Evolutionary conservation across 2,113 vertebrate genomes (phyloP).

Genomic region (Chlamydotis undulata): DNA sequence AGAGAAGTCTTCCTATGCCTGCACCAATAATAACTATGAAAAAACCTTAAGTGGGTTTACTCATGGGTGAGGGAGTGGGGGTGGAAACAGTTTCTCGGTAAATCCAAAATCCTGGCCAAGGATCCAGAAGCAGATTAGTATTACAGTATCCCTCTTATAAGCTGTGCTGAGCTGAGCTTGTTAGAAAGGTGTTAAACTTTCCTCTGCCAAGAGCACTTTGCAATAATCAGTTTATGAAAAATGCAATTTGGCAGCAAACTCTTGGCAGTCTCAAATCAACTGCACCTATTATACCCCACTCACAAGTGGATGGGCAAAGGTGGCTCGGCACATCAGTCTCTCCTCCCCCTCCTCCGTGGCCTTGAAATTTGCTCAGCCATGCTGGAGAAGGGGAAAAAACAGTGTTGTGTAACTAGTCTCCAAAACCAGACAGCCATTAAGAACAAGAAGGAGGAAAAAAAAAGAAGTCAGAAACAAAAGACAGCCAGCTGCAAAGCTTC

Average conservation of each 20-base stretch:
- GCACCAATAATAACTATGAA: background rate
- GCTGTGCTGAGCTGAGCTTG: slow-evolving; percentile 31
- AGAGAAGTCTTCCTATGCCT: slow-evolving; percentile 12
- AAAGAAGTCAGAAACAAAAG: background rate
- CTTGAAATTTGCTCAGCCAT: slow-evolving; percentile 30
- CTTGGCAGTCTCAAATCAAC: slow-evolving; percentile 50
- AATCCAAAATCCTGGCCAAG: slow-evolving; percentile 45
- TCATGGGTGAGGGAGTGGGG: background rate
- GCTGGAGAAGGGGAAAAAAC: slow-evolving; percentile 25
- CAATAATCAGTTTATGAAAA: slow-evolving; percentile 61
- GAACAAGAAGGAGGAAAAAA: background rate
- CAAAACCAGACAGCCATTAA: slow-evolving; percentile 11
- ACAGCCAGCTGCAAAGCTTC: slow-evolving; percentile 4
- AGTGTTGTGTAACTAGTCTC: slow-evolving; percentile 41
- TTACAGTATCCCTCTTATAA: background rate
- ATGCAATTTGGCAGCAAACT: slow-evolving; percentile 59
- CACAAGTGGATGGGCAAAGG: slow-evolving; percentile 56
- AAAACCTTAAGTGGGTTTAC: slow-evolving; percentile 28
- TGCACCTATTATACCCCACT: slow-evolving; percentile 34
- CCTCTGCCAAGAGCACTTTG: slow-evolving; percentile 49
- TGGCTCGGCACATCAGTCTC: background rate
- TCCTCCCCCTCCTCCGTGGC: background rate
- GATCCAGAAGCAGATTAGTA: slow-evolving; percentile 29
- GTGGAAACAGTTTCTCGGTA: background rate
- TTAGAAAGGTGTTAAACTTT: slow-evolving; percentile 59